phyloP scores from a whole-genome alignment of 2,888 invertebrate genomes.

The Polylopha cassiicola region DNA sequence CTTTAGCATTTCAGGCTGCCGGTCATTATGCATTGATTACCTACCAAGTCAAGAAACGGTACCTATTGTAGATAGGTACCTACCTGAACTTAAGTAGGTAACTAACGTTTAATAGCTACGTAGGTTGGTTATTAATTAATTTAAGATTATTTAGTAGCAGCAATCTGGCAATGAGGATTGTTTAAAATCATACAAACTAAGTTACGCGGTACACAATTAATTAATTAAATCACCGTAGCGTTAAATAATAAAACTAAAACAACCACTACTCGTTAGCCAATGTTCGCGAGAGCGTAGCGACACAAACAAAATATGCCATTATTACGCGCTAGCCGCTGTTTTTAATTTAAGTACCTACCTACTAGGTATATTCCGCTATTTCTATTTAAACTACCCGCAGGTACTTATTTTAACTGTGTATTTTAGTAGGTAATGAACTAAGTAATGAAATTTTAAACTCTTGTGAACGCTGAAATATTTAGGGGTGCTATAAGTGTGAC shows the following conservation, averaged over 20 bases:
- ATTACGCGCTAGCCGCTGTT: constrained; percentile 30
- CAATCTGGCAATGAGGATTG: too few relatives aligned
- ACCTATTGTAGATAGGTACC: too few relatives aligned
- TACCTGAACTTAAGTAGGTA: too few relatives aligned
- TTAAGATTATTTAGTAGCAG: too few relatives aligned
- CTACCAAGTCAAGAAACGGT: constrained; percentile 6
- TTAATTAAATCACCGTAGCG: constrained; percentile 39
- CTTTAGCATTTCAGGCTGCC: constrained; percentile 10
- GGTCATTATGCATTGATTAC: constrained; percentile 7
- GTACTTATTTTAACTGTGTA: too few relatives aligned
- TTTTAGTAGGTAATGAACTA: too few relatives aligned
- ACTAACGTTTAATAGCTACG: too few relatives aligned
- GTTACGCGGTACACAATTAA: constrained; percentile 28
- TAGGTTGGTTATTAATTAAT: too few relatives aligned
- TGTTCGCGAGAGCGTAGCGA: constrained; percentile 63
- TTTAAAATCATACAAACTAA: constrained; percentile 18
- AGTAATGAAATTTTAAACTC: too few relatives aligned
- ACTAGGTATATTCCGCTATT: constrained; percentile 27
- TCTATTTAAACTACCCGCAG: constrained; percentile 20
- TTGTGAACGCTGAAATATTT: too few relatives aligned
- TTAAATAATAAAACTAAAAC: constrained; percentile 59
- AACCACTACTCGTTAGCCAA: constrained; percentile 45
- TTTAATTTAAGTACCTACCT: too few relatives aligned
- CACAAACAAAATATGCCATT: constrained; percentile 49
- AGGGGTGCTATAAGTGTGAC: too few relatives aligned